A percentile compares a stretch with the other conserved stretches of the same genome.
Evolutionary conservation across 2,113 vertebrate species (phyloP).

Genomic region (Oxyura jamaicensis): DNA sequence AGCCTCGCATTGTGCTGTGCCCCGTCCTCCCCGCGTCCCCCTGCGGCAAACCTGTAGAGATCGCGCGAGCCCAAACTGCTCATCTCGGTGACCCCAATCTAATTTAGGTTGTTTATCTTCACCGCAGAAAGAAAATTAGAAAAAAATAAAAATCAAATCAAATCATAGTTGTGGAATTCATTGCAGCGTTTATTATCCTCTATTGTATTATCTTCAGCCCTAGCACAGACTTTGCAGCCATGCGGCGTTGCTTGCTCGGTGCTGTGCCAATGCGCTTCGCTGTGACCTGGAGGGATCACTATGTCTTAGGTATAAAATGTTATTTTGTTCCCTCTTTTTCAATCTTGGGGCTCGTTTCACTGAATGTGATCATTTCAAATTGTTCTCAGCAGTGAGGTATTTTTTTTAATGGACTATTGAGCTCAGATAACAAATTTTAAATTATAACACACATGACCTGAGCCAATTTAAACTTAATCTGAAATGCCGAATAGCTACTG

Average conservation of each 20-base stretch:
- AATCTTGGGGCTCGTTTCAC: neutral
- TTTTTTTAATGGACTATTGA: slow-evolving; percentile 27
- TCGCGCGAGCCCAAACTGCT: neutral
- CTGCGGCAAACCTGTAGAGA: neutral
- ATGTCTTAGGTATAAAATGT: neutral
- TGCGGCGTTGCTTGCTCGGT: rapidly evolving
- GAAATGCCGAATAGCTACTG: neutral
- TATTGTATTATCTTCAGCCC: neutral
- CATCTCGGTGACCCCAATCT: neutral
- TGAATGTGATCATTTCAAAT: neutral
- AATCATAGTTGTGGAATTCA: neutral
- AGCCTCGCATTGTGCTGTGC: neutral
- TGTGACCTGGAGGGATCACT: neutral
- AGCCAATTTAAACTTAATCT: slow-evolving; percentile 19
- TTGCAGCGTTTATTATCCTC: neutral
- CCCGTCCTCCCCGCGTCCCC: neutral
- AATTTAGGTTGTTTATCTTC: neutral
- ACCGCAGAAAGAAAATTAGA: neutral
- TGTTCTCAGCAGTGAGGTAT: neutral
- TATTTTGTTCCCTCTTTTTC: neutral
- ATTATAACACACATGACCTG: neutral
- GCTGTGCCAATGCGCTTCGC: neutral
- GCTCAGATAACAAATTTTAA: slow-evolving; percentile 4
- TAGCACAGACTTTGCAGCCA: neutral
- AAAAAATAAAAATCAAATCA: too few species aligned